Base-by-base conservation (phyloP, 2,113 vertebrate genomes). In the Rhinolophus ferrumequinum region DNA sequence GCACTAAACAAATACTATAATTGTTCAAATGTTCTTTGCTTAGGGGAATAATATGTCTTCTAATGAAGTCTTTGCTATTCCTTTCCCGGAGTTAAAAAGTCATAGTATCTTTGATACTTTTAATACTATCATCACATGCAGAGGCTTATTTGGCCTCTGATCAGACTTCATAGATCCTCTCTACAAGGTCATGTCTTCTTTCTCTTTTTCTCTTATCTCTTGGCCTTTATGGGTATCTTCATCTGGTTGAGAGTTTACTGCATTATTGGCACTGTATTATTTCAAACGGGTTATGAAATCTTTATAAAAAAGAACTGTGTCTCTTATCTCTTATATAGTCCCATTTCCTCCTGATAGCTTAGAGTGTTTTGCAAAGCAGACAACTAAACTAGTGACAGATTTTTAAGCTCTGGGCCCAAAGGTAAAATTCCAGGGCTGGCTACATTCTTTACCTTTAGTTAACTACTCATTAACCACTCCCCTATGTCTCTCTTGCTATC, bases 41-140 rank as follows among this genome's bases (percentile, higher is more conserved):
- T 81, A 81, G 13, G 19, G 47, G 35, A 84, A 94, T 69, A 38
- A 52, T 73, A n/a, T n/a, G 12, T 77, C 54, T 89, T 93, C 41
- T 82, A 88, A 89, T 80, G 79, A 86, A 88, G 5, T 77, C 14
- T 94, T 58, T 92, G 44, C 33, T 95, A 11, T 77, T 93, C 26
- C 19, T 64, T 95, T 80, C 60, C 52, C 80, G 11, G n/a, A 84
- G n/a, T 80, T 81, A n/a, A 75, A 54, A 44, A 86, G 72, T 13
- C 12, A 16, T 2, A 79, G 22, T 5, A 30, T 7, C 72, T 92
- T 60, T 90, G 38, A 87, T 62, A 38, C 6, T 58, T 85, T 50
- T 77, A 44, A 47, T 81, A n/a, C 16, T 80, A 47, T 67, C 35
- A 73, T 72, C 69, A 90, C 81, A 62, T 21, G 2, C 38, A 80